Conservation (phyloP, 2,888 invertebrate species). For the Drosophila vallismaia region DNA sequence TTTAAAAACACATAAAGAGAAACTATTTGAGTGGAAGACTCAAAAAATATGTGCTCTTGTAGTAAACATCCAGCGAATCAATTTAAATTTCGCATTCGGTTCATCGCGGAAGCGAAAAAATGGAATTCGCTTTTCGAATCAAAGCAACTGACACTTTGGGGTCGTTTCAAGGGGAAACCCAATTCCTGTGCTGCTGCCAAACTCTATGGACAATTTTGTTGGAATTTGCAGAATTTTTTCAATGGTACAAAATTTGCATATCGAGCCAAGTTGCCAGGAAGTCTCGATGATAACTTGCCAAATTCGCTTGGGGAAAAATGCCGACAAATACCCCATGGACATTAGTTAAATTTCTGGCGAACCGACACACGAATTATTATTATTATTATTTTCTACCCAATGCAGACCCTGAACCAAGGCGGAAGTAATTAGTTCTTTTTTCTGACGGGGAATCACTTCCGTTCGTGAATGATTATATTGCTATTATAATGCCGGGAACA, state of each 20-base stretch:
- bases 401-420: conserved; percentile 9
- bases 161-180: conserved; percentile 9
- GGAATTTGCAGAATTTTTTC: conserved; percentile 11
- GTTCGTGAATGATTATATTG: conserved; percentile 36
- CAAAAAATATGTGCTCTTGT: background rate
- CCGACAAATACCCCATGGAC: conserved; percentile 15
- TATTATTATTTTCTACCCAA: background rate
- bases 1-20: conserved; percentile 20
- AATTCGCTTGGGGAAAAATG: conserved; percentile 11
- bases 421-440: conserved; percentile 64
- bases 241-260: conserved; percentile 51
- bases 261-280: conserved; percentile 41
- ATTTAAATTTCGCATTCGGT: background rate
- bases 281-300: conserved; percentile 27
- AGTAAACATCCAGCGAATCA: conserved; percentile 18
- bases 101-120: conserved; percentile 4
- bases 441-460: conserved; percentile 35
- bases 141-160: conserved; percentile 27
- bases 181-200: conserved; percentile 24
- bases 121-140: conserved; percentile 26
- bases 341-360: conserved; percentile 12
- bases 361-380: conserved; percentile 19
- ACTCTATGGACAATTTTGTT: conserved; percentile 12
- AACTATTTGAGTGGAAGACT: conserved; percentile 8
- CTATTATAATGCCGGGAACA: conserved; percentile 47